Percentiles rank a stretch among this genome's conserved stretches.
Evolutionary conservation across 2,888 invertebrate genomes (phyloP).

Genomic region (Ophraella communa): DNA sequence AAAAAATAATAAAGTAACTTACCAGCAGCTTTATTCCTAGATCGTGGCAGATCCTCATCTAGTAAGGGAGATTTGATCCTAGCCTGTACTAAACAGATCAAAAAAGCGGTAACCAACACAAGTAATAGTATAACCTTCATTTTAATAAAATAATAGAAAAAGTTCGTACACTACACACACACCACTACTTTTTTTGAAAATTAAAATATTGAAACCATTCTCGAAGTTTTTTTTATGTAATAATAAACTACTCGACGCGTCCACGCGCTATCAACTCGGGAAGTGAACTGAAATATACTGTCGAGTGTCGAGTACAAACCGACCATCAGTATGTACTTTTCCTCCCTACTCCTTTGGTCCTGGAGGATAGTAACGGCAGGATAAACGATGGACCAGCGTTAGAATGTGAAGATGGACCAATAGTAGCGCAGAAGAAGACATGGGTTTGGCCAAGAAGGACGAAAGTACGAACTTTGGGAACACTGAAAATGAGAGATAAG

Average conservation of each 20-base stretch:
- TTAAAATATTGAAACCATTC: conserved; percentile 18
- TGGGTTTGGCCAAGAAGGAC: conserved; percentile 24
- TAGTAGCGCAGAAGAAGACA: conserved; percentile 17
- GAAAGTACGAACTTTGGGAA: conserved; percentile 1
- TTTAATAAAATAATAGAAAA: conserved; percentile 10
- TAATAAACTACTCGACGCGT: background rate
- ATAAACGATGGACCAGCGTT: conserved; percentile 35
- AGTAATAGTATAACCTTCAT: conserved; percentile 25
- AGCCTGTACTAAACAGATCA: conserved; percentile 33
- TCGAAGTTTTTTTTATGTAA: conserved; percentile 27
- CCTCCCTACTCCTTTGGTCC: conserved; percentile 49
- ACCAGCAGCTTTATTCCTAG: conserved; percentile 56
- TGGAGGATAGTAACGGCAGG: conserved; percentile 48
- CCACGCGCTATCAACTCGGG: conserved; percentile 6
- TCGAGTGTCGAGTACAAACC: conserved; percentile 11
- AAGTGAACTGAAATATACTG: conserved; percentile 23
- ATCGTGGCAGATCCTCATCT: conserved; percentile 51
- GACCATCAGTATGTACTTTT: conserved; percentile 47
- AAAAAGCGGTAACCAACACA: conserved; percentile 18
- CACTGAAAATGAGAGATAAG: background rate
- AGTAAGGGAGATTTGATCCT: conserved; percentile 53
- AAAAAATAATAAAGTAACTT: conserved; percentile 32
- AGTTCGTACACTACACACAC: conserved; percentile 31
- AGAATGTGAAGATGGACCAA: conserved; percentile 37
- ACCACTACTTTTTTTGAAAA: conserved; percentile 11